phyloP scores from a whole-genome alignment of 1,140 invertebrate species.

The Armadillidium nasatum region DNA sequence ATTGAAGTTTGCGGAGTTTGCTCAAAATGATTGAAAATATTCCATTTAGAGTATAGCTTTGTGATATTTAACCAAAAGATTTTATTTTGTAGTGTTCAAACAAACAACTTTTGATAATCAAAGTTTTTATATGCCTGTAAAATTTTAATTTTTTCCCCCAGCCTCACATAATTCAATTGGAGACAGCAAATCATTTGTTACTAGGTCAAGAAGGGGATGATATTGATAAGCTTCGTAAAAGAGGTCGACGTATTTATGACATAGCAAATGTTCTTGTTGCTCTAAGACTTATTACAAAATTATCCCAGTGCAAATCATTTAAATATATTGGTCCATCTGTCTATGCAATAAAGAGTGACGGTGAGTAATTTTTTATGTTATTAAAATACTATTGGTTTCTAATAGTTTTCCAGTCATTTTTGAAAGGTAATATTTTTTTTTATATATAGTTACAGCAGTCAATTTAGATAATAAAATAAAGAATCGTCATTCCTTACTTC shows the following conservation, averaged over 20 bases:
- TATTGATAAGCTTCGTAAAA: conserved; percentile 56
- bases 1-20: too few species aligned
- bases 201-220: conserved; percentile 51
- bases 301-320: conserved; percentile 58
- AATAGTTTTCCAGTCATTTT: too few species aligned
- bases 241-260: conserved; percentile 67
- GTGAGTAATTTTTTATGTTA: too few species aligned
- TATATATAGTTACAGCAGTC: too few species aligned
- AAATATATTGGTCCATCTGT: conserved; percentile 61
- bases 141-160: conserved; percentile 49
- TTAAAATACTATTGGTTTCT: too few species aligned
- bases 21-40: too few species aligned
- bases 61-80: too few species aligned
- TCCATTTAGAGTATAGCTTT: too few species aligned
- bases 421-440: too few species aligned
- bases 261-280: conserved; percentile 69
- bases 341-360: conserved; percentile 46
- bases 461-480: not conserved
- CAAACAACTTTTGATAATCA: too few species aligned
- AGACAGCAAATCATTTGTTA: conserved; percentile 63
- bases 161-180: conserved; percentile 63
- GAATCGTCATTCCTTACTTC: not conserved
- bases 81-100: too few species aligned
- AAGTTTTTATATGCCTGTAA: too few species aligned
- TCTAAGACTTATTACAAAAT: conserved; percentile 62